Conservation (phyloP, 2,888 invertebrate species). For the Opisthograptis luteolata region DNA sequence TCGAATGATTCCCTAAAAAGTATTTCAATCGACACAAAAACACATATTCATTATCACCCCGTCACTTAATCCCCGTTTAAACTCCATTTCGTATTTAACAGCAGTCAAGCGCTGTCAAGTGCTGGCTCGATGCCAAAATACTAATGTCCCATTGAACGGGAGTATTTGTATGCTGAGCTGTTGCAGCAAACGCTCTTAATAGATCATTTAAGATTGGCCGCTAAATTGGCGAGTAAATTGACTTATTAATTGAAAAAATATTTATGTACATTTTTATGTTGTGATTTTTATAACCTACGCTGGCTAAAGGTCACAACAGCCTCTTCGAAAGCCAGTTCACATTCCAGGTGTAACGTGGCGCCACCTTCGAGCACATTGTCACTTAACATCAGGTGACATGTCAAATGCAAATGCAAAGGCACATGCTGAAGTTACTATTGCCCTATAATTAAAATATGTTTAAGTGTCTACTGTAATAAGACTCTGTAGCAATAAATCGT, state of each 20-base stretch:
- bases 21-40: conserved; percentile 22
- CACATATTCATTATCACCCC: conserved; percentile 33
- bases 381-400: too few species aligned
- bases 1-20: conserved; percentile 3
- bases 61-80: conserved; percentile 36
- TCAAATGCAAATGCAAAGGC: too few species aligned
- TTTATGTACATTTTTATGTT: too few species aligned
- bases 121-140: conserved; percentile 74
- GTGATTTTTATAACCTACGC: too few species aligned
- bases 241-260: conserved; percentile 1
- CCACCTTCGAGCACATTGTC: too few species aligned
- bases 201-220: conserved; percentile 63
- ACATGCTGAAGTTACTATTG: too few species aligned
- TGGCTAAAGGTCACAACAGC: too few species aligned
- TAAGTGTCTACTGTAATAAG: too few species aligned
- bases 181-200: conserved; percentile 59
- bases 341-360: too few species aligned
- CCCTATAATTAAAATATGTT: too few species aligned
- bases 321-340: too few species aligned
- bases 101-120: conserved; percentile 62
- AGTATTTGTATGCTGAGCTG: conserved; percentile 72
- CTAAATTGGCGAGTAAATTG: conserved; percentile 39
- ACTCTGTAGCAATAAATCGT: too few species aligned
- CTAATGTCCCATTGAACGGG: conserved; percentile 82
- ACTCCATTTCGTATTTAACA: conserved; percentile 51